Evolutionary conservation across 2,888 invertebrate genomes (phyloP), one percentile per base, ranked within the genome.

Genomic region (Cheilosia urbana): DNA sequence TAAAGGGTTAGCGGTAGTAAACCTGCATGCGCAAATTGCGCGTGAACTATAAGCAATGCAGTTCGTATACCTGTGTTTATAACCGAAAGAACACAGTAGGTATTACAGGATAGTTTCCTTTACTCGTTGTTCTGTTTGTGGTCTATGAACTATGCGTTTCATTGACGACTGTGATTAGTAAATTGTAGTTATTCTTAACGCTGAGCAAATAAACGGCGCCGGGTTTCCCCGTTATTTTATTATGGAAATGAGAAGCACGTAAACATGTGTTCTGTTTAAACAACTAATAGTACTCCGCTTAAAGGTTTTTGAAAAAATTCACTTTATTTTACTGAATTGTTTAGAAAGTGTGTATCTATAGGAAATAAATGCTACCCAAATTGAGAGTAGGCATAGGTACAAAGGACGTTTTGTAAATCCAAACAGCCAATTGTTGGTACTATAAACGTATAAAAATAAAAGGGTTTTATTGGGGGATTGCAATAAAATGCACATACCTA

Each of bases 121-220:
- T 40, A 53, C 49, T 55, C 57, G 49, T 49, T 37, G 5, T n/a
- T 9, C 15, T 30, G 30, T 15, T 57, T 47, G 37, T 57, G 47
- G 49, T 40, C 17, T 40, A 11, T 62, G 57, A 49, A 58, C 9
- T 30, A 42, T 15, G 19, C 15, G 13, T 60, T 73, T 57, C 65
- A 65, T 57, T 65, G 66, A 60, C 49, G 27, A 58, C 47, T 58
- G 17, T 21, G 65, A 65, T 57, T 57, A 65, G 55, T 75, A 24
- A 76, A 66, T 40, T 42, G 58, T 21, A n/a, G n/a, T n/a, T n/a
- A 58, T 66, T 55, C 13, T 17, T 13, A 51, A 15, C 42, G 42
- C 17, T 63, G 2, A 40, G 27, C 58, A 58, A 58, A 68, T 45
- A 60, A 53, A 62, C 21, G 76, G 76, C 76, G 76, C 76, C 68